Base-by-base conservation (phyloP, 2,888 invertebrate genomes). In the Autographa pulchrina region DNA sequence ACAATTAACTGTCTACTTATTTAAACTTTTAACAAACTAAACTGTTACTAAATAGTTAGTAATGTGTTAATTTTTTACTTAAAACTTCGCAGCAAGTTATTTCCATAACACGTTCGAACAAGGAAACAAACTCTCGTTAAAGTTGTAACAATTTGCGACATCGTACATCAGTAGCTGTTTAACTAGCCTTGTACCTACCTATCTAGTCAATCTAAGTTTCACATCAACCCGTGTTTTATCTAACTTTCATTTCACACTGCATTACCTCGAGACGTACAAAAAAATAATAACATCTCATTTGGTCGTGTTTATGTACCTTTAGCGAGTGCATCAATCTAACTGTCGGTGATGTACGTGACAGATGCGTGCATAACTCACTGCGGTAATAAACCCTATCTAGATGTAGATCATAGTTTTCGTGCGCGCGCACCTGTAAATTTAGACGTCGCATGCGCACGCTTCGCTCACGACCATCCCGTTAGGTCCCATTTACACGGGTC, bases 371-470 rank as follows among this genome's bases (percentile, higher is more conserved):
- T 84, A 87, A 83, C 81, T 88, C 84, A 86, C 74, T 69, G 77
- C 68, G 71, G 87, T 79, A 86, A 86, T 88, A 91, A 88, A 86
- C 83, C 77, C 74, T 81, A 89, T 91, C 89, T 81, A 71, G 75
- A 74, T 80, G 86, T 89, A 88, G 89, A 86, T 83, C 84, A 87
- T 82, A 65, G 79, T 83, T 87, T 87, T 88, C 86, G 87, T 88
- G 88, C 74, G 87, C 85, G 71, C 80, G 88, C 91, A 92, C 91
- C 90, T 92, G 91, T 90, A 89, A 88, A 88, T 86, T 88, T 85
- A 85, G 87, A 87, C 82, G 88, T 86, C 71, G 83, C 85, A 81
- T 71, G 87, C 80, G 88, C 90, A 89, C 89, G 89, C 89, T 88
- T 81, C 85, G 78, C 80, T 88, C 89, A 88, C 89, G 89, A 90